phyloP scores from a whole-genome alignment of 2,113 vertebrate genomes.

The Pheucticus melanocephalus region DNA sequence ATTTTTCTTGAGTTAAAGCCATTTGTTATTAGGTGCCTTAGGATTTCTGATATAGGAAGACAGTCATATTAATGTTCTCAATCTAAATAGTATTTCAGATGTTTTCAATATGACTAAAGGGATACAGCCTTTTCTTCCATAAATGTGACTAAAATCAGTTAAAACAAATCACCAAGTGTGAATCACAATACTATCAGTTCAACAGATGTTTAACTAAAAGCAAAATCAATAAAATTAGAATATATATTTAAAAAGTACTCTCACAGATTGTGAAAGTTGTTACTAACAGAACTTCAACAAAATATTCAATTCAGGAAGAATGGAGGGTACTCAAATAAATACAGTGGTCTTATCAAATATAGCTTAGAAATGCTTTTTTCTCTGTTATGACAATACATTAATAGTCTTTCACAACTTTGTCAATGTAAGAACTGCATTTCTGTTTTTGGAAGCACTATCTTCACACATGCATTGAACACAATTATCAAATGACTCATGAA shows the following conservation, averaged over 20 bases:
- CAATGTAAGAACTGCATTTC: not conserved
- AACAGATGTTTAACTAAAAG: not conserved
- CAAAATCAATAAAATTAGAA: not conserved
- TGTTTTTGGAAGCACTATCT: not conserved
- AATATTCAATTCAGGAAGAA: not conserved
- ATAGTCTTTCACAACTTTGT: not conserved
- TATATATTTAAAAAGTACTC: not conserved
- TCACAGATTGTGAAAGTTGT: not conserved
- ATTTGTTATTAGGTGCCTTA: not conserved
- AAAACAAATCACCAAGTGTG: not conserved
- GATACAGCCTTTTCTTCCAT: not conserved
- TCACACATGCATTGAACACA: not conserved
- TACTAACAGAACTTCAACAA: not conserved
- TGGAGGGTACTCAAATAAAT: not conserved
- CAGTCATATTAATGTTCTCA: not conserved
- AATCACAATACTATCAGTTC: not conserved
- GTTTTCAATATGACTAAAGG: not conserved
- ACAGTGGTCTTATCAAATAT: not conserved
- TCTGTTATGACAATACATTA: not conserved
- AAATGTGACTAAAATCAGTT: not conserved
- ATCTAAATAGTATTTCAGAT: not conserved
- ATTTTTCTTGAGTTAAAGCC: not conserved
- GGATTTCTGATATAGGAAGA: not conserved
- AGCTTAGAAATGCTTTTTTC: not conserved
- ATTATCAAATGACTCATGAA: conserved; percentile 1